Conservation (phyloP, 2,888 invertebrate species). For the Ptycholaimellus sp. region DNA sequence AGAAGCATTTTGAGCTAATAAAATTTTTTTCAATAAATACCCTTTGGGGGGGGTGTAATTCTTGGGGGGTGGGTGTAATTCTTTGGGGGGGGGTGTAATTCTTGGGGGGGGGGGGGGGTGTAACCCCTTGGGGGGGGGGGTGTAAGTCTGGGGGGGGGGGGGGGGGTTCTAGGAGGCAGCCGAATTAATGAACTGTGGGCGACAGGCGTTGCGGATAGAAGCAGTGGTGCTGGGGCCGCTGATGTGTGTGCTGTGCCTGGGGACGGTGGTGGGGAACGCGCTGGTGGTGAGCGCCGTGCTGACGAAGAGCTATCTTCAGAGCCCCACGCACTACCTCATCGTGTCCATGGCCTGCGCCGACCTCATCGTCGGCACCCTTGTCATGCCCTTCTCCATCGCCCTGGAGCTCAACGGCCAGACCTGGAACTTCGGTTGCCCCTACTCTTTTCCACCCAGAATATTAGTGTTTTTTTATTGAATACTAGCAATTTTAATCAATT, state of each 20-base stretch:
- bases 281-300: conserved; percentile 77
- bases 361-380: conserved; percentile 75
- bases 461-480: not conserved
- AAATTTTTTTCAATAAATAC: too few relatives aligned
- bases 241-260: conserved; percentile 58
- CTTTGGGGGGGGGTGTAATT: too few relatives aligned
- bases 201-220: too few relatives aligned
- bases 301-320: conserved; percentile 71
- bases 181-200: too few relatives aligned
- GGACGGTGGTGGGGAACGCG: conserved; percentile 79
- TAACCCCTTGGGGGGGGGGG: too few relatives aligned
- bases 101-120: too few relatives aligned
- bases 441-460: too few relatives aligned
- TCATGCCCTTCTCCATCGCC: conserved; percentile 58
- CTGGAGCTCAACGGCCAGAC: conserved; percentile 21
- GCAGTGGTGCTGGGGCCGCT: conserved; percentile 42
- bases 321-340: conserved; percentile 89
- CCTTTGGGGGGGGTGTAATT: too few relatives aligned
- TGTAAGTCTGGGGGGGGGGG: too few relatives aligned
- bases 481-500: not conserved
- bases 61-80: too few relatives aligned
- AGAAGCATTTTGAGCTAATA: too few relatives aligned
- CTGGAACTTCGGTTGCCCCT: conserved; percentile 22
- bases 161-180: too few relatives aligned
- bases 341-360: conserved; percentile 88